phyloP scores from a whole-genome alignment of 2,888 invertebrate species.

The Geophilus truncorum region DNA sequence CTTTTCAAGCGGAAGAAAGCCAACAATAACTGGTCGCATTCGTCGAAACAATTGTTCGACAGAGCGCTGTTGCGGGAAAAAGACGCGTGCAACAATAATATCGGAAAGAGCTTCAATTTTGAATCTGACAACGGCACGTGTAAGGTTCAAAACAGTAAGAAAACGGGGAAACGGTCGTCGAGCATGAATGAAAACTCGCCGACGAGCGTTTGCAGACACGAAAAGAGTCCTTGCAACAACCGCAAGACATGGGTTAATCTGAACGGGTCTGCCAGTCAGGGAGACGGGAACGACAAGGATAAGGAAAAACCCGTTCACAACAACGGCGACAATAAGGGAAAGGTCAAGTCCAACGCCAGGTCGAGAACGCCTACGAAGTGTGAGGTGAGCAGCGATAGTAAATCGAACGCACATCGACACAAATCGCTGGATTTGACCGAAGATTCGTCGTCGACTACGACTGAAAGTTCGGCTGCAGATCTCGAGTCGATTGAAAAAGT shows the following conservation, averaged over 20 bases:
- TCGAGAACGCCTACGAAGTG: slow-evolving; percentile 34
- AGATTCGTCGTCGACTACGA: slow-evolving; percentile 65
- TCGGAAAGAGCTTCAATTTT: not conserved
- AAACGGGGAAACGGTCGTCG: not conserved
- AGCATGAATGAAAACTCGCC: not conserved
- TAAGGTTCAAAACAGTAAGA: slow-evolving; percentile 12
- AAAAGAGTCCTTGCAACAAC: not conserved
- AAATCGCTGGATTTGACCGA: slow-evolving; percentile 45
- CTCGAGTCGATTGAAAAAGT: slow-evolving; percentile 47
- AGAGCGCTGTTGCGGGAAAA: not conserved
- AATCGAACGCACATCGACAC: not conserved
- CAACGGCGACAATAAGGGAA: not conserved
- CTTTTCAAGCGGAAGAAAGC: not conserved
- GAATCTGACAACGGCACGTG: slow-evolving; percentile 4
- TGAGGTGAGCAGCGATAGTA: not conserved
- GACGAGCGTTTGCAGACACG: not conserved
- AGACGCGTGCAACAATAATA: slow-evolving; percentile 30
- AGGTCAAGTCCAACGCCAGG: slow-evolving; percentile 39
- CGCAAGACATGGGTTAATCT: not conserved
- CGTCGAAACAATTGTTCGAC: not conserved
- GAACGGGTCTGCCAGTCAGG: not conserved
- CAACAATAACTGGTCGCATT: slow-evolving; percentile 4
- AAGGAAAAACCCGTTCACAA: not conserved
- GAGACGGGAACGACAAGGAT: not conserved
- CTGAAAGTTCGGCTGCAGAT: slow-evolving; percentile 63